Evolutionary conservation across 2,113 vertebrate genomes (phyloP).

Genomic region (Laticauda colubrina): DNA sequence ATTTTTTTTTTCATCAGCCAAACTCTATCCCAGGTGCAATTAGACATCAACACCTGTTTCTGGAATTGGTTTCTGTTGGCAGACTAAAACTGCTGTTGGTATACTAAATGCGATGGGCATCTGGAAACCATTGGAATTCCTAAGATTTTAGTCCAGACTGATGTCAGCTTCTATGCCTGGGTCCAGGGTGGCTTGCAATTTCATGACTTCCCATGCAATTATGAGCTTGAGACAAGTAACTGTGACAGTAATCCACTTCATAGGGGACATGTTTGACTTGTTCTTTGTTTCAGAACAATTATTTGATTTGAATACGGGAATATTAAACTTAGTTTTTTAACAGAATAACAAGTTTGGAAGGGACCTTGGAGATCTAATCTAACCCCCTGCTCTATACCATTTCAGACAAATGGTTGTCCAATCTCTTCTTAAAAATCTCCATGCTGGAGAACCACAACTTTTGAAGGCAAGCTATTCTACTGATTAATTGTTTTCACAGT

Average conservation of each 20-base stretch:
- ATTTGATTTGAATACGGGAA: not conserved
- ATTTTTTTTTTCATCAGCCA: not conserved
- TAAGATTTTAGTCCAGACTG: not conserved
- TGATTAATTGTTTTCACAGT: not conserved
- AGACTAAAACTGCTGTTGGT: not conserved
- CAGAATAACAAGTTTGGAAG: not conserved
- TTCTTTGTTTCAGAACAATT: not conserved
- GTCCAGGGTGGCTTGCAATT: not conserved
- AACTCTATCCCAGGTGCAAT: not conserved
- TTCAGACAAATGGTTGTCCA: not conserved
- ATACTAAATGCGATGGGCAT: not conserved
- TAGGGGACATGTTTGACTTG: not conserved
- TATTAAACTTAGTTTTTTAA: not conserved
- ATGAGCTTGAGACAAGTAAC: not conserved
- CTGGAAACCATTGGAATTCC: not conserved
- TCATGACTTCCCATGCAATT: not conserved
- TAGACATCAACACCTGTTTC: not conserved
- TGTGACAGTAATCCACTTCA: not conserved
- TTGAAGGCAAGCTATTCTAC: not conserved
- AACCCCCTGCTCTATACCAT: not conserved
- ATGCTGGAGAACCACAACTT: not conserved
- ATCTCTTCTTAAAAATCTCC: not conserved
- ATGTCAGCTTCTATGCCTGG: not conserved
- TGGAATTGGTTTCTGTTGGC: not conserved
- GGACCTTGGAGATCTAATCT: not conserved